These are phyloP conservation scores for Pyxicephalus adspersus DNA, from an alignment of 2,113 vertebrate species.

Conservation along the genomic window DNA sequence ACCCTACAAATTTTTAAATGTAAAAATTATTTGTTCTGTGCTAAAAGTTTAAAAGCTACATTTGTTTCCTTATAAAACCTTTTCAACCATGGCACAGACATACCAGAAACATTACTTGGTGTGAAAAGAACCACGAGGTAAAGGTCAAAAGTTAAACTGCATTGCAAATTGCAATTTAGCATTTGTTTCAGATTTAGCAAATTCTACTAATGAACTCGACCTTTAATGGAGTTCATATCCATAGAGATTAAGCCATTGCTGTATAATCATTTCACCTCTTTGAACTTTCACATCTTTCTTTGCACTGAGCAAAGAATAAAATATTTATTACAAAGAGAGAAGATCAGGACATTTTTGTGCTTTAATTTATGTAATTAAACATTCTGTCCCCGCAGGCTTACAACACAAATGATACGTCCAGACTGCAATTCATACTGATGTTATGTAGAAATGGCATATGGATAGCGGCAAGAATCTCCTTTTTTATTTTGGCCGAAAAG, in stretches of 20 bases:
- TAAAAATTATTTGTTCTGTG: no score
- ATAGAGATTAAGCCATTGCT: constrained; percentile 65
- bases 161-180: constrained; percentile 58
- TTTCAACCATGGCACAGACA: constrained; percentile 27
- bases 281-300: constrained; percentile 59
- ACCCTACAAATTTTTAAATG: no score
- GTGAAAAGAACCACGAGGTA: constrained; percentile 47
- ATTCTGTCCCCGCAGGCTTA: constrained; percentile 35
- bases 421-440: constrained; percentile 48
- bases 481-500: background rate
- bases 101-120: constrained; percentile 55
- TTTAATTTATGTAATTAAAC: constrained; percentile 65
- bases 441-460: constrained; percentile 27
- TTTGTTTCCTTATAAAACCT: constrained; percentile 20
- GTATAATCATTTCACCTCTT: constrained; percentile 66
- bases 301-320: constrained; percentile 63
- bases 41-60: no score
- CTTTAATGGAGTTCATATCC: constrained; percentile 64
- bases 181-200: constrained; percentile 62
- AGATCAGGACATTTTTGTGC: constrained; percentile 60
- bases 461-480: background rate
- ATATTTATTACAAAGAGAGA: constrained; percentile 64
- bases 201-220: constrained; percentile 61
- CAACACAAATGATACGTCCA: constrained; percentile 43
- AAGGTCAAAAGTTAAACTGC: constrained; percentile 64